Percentiles rank a stretch among this genome's conserved stretches.
Evolutionary conservation across 1,140 invertebrate species (phyloP).

Genomic region (Ceratina japonica): DNA sequence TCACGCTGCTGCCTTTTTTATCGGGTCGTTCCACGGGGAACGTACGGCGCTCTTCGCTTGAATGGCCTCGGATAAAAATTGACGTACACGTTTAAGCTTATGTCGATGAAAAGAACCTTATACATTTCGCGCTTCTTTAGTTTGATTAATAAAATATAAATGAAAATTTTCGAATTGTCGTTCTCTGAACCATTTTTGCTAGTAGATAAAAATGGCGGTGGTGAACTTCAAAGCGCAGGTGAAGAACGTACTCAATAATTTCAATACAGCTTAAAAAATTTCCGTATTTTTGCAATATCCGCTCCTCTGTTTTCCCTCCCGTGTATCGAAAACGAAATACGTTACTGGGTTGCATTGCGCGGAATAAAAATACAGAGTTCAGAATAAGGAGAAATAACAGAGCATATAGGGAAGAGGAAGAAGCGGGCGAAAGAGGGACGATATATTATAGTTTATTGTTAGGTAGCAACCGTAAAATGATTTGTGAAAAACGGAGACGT

Average conservation of each 20-base stretch:
- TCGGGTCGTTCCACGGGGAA: too few relatives aligned
- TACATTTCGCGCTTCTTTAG: too few relatives aligned
- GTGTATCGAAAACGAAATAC: neutral
- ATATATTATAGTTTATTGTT: too few relatives aligned
- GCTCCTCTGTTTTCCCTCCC: neutral
- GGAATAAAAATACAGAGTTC: neutral
- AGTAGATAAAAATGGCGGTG: too few relatives aligned
- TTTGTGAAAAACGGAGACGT: constrained; percentile 9
- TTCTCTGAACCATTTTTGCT: too few relatives aligned
- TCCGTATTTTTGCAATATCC: neutral
- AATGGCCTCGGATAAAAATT: neutral
- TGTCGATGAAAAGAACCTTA: too few relatives aligned
- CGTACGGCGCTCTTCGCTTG: neutral
- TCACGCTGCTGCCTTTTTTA: constrained; percentile 11
- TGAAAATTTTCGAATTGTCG: too few relatives aligned
- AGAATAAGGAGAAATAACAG: neutral
- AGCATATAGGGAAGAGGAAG: too few relatives aligned
- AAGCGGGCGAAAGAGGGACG: neutral
- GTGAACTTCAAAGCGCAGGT: too few relatives aligned
- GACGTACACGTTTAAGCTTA: too few relatives aligned
- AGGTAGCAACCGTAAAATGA: constrained; percentile 6
- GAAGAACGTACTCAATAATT: too few relatives aligned
- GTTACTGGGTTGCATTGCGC: neutral
- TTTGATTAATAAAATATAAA: too few relatives aligned
- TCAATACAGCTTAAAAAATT: neutral